Evolutionary conservation across 1,140 invertebrate genomes (phyloP).

Genomic region (Hirudo medicinalis): DNA sequence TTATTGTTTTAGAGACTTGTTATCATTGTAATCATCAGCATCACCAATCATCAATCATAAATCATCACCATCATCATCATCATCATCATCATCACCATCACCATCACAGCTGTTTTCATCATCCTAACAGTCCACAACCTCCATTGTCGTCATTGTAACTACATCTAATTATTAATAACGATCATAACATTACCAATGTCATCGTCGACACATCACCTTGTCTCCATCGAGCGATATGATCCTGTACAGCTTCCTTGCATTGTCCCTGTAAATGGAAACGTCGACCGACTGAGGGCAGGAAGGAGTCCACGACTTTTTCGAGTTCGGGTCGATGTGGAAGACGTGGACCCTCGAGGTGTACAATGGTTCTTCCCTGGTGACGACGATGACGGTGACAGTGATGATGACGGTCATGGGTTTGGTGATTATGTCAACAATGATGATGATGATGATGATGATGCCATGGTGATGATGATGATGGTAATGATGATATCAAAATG

Average conservation of each 20-base stretch:
- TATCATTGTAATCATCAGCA: no score
- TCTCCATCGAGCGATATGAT: conserved; percentile 93
- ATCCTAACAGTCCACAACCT: not conserved
- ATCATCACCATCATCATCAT: not conserved
- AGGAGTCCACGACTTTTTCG: conserved; percentile 95
- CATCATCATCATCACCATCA: not conserved
- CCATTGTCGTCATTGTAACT: not conserved
- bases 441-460: not conserved
- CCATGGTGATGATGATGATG: not conserved
- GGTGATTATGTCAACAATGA: not conserved
- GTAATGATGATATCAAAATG: not conserved
- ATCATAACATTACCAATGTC: not conserved
- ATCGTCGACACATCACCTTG: conserved; percentile 50
- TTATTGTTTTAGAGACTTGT: no score
- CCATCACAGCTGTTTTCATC: not conserved
- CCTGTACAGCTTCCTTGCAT: conserved; percentile 77
- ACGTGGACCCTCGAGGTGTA: conserved; percentile 96
- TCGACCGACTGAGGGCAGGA: conserved; percentile 83
- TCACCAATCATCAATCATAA: no score
- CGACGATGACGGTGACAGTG: not conserved
- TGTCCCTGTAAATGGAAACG: conserved; percentile 94
- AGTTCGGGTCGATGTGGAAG: conserved; percentile 97
- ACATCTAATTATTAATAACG: not conserved
- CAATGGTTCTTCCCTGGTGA: conserved; percentile 83
- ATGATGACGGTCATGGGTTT: not conserved